Evolutionary conservation across 2,113 vertebrate species (phyloP), one percentile per base, ranked within the genome.

Genomic region (Alaudala cheleensis): DNA sequence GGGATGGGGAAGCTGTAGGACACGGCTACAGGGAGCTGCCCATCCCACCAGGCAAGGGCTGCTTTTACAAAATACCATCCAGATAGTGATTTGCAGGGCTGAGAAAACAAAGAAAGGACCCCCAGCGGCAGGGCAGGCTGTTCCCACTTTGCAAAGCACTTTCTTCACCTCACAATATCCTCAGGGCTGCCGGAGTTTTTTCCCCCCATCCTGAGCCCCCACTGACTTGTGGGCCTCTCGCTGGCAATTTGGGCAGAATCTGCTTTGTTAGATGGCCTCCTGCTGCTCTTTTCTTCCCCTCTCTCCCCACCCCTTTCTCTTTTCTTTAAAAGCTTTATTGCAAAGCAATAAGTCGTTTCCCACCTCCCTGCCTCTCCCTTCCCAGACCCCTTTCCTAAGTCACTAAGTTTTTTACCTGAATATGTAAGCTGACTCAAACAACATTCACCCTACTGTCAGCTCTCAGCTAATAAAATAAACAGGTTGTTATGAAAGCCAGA

Each of bases 221-320:
- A 12, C 81, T 72, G 86, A 86, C 72, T 86, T 67, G 88, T 65
- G 95, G 91, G 96, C 94, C 94, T 85, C 96, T 94, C 14, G 0
- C 82, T 86, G 90, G 76, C 69, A 86, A 88, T 94, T 95, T 95
- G 94, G 93, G 88, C 72, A 95, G 93, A 85, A 88, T 88, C 71
- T 23, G 64, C 95, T 97, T 95, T 97, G 95, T 96, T 93, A 60
- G 87, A 86, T 7, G 39, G 88, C 83, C 77, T 92, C 96, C 96
- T 81, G 93, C 92, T 94, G 94, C 79, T 92, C 94, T 94, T 90
- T 96, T 96, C 93, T 92, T 78, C 24, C 88, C 60, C 80, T 39
- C 24, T 80, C 51, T 71, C 73, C 22, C 64, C 60, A 72, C 56
- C 62, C 70, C 82, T 66, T 83, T 88, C 85, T 94, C 76, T 93